phyloP scores from a whole-genome alignment of 2,888 invertebrate species.

The Geotrupes spiniger region DNA sequence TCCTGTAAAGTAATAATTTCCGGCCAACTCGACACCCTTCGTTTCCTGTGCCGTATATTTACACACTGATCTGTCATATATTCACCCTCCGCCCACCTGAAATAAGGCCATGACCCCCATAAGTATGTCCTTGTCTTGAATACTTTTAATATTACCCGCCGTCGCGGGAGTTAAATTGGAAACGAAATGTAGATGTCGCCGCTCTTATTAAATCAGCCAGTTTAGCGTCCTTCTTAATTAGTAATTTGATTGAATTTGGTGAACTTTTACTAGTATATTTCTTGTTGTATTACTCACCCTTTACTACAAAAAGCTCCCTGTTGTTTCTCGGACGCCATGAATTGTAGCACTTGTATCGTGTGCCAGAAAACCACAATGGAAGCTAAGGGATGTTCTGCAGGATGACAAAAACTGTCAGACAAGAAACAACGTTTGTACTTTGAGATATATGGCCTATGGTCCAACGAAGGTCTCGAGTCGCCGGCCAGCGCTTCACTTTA shows the following conservation, averaged over 20 bases:
- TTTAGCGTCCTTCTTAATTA: slow-evolving; percentile 28
- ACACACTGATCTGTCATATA: slow-evolving; percentile 25
- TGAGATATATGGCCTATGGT: slow-evolving; percentile 39
- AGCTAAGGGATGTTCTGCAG: slow-evolving; percentile 37
- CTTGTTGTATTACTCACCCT: not conserved
- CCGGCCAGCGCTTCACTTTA: slow-evolving; percentile 2
- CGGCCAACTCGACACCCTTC: slow-evolving; percentile 42
- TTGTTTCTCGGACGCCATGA: slow-evolving; percentile 31
- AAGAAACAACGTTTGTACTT: slow-evolving; percentile 40
- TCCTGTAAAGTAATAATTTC: slow-evolving; percentile 46
- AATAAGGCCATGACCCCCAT: slow-evolving; percentile 8
- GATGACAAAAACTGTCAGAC: slow-evolving; percentile 40
- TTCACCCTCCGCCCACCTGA: slow-evolving; percentile 11
- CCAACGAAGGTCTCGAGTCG: slow-evolving; percentile 26
- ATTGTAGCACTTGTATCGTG: slow-evolving; percentile 37
- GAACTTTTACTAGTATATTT: slow-evolving; percentile 13
- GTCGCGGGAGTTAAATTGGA: slow-evolving; percentile 26
- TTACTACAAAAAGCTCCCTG: not conserved
- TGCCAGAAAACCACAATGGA: slow-evolving; percentile 39
- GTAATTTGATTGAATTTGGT: slow-evolving; percentile 31
- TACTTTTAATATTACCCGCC: too few species aligned
- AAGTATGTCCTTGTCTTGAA: too few species aligned
- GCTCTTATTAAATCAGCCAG: slow-evolving; percentile 28
- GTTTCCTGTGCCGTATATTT: slow-evolving; percentile 29
- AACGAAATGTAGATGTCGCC: slow-evolving; percentile 25